Percentiles rank a stretch among this genome's conserved stretches.
Conservation (phyloP, 2,888 invertebrate genomes). For the Sinohyriopsis cumingii region DNA sequence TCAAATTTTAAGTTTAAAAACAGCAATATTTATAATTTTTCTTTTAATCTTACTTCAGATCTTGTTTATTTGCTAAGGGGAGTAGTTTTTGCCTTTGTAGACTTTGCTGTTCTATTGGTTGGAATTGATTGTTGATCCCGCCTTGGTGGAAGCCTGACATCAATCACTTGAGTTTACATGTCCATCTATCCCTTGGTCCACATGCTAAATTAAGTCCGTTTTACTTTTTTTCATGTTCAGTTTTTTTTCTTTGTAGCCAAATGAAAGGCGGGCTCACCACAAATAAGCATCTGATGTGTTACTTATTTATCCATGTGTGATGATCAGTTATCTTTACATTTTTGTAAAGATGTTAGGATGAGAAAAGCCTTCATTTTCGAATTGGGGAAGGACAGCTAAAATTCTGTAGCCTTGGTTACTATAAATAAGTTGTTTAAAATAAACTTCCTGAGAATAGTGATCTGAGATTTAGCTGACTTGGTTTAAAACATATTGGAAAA, state of each 20-base stretch:
- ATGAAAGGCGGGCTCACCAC: no score
- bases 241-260: not conserved
- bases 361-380: no score
- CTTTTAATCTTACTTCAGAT: not conserved
- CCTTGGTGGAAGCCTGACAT: no score
- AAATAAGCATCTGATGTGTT: no score
- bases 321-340: not conserved
- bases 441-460: no score
- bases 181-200: not conserved
- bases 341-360: not conserved
- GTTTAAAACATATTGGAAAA: no score
- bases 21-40: not conserved
- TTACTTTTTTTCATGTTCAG: not conserved
- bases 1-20: no score
- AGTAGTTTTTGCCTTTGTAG: constrained; percentile 1
- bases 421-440: no score
- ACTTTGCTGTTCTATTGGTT: not conserved
- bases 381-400: no score
- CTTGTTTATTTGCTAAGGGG: not conserved
- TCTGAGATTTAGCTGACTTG: no score
- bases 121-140: no score
- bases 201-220: not conserved
- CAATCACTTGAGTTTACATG: not conserved
- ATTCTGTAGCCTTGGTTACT: no score
- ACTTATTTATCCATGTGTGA: not conserved